Conservation (phyloP, 2,888 invertebrate species). For the Polyploca ridens region DNA sequence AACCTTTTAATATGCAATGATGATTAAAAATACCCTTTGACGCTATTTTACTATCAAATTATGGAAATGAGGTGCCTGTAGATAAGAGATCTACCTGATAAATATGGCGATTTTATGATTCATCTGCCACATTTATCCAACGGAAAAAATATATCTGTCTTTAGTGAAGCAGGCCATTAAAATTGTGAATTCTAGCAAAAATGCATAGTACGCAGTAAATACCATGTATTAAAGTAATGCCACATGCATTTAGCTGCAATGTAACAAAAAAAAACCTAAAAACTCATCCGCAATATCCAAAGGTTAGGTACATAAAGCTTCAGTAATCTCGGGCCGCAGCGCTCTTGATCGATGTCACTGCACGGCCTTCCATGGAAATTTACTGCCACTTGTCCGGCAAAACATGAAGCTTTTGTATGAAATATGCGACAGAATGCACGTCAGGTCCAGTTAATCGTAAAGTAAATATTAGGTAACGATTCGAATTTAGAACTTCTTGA, state of each 20-base stretch:
- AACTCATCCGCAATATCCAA: conserved; percentile 16
- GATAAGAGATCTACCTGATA: too few relatives aligned
- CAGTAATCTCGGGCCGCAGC: conserved; percentile 40
- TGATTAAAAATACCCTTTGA: background rate
- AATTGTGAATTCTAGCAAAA: too few relatives aligned
- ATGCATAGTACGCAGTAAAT: background rate
- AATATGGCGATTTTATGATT: too few relatives aligned
- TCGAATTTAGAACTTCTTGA: background rate
- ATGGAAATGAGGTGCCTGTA: background rate
- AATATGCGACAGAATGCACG: conserved; percentile 16
- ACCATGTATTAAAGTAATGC: background rate
- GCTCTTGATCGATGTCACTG: conserved; percentile 51
- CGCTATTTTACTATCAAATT: background rate
- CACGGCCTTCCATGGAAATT: conserved; percentile 46
- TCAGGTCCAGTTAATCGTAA: background rate
- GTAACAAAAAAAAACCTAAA: conserved; percentile 16
- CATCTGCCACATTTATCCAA: too few relatives aligned
- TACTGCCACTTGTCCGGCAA: conserved; percentile 44
- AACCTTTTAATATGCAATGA: background rate
- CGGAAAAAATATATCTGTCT: too few relatives aligned
- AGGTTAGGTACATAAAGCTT: conserved; percentile 3
- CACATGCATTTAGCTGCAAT: background rate
- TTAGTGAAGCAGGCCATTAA: too few relatives aligned
- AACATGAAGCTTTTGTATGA: conserved; percentile 35
- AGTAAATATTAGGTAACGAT: background rate